Evolutionary conservation across 2,888 invertebrate genomes (phyloP).

Genomic region (Phortica okadai): DNA sequence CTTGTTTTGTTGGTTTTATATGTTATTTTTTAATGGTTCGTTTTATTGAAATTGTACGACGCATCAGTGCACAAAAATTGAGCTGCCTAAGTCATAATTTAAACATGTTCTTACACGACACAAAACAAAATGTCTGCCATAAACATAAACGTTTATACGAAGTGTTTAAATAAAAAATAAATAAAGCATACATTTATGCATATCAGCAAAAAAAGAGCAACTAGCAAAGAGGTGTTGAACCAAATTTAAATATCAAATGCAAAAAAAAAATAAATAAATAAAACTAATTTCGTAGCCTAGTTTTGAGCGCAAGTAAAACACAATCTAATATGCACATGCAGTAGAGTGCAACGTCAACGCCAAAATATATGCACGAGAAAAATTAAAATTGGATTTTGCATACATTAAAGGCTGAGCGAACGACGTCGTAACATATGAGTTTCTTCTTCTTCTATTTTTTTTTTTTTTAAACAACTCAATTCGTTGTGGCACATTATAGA

Average conservation of each 20-base stretch:
- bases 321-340: constrained; percentile 8
- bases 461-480: neutral
- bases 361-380: constrained; percentile 50
- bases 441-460: neutral
- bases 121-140: too few species aligned
- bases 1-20: constrained; percentile 5
- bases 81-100: too few species aligned
- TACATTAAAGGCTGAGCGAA: constrained; percentile 44
- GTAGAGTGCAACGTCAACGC: constrained; percentile 36
- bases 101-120: too few species aligned
- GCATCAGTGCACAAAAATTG: too few species aligned
- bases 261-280: neutral
- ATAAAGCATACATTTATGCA: neutral
- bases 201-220: too few species aligned
- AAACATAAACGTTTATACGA: too few species aligned
- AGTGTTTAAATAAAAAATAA: too few species aligned
- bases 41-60: too few species aligned
- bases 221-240: neutral
- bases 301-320: neutral
- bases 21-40: neutral
- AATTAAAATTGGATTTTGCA: constrained; percentile 60
- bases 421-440: neutral
- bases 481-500: neutral
- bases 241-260: constrained; percentile 42
- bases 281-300: neutral